Evolutionary conservation across 2,797 vertebrate species (phyloP).

Genomic region (Mallotus villosus): DNA sequence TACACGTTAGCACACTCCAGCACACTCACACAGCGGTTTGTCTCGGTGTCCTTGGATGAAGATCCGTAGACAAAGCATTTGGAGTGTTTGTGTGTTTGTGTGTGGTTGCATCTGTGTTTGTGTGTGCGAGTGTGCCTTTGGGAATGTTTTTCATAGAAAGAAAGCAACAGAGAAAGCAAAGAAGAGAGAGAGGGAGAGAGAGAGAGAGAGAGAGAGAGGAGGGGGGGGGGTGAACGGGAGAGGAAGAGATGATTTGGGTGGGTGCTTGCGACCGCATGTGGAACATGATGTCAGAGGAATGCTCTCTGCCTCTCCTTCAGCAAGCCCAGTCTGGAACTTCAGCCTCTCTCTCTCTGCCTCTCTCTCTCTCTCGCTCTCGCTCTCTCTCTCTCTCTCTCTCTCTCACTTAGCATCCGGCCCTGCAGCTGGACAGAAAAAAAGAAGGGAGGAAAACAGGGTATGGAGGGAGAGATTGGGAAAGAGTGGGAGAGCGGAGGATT

Average conservation of each 20-base stretch:
- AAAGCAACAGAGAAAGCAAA: background rate
- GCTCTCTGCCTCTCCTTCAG: constrained; percentile 52
- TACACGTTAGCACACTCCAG: background rate
- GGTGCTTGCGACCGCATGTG: constrained; percentile 38
- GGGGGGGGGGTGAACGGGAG: constrained; percentile 16
- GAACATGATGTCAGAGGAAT: constrained; percentile 68
- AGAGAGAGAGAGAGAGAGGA: constrained; percentile 19
- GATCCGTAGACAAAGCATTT: background rate
- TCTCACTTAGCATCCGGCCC: constrained; percentile 38
- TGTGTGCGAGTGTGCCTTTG: background rate
- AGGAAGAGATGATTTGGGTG: constrained; percentile 46
- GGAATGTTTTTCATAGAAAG: background rate
- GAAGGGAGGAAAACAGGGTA: constrained; percentile 19
- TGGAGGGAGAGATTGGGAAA: constrained; percentile 20
- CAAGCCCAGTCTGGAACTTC: constrained; percentile 21
- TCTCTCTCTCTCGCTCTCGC: background rate
- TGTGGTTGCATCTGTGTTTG: background rate
- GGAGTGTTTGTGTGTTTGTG: background rate
- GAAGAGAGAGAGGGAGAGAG: background rate
- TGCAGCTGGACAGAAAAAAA: constrained; percentile 48
- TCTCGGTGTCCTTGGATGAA: background rate
- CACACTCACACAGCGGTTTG: background rate
- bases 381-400: constrained; percentile 5
- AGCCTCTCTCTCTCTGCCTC: constrained; percentile 15
- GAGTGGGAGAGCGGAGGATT: constrained; percentile 25